Base-by-base conservation (phyloP, 2,888 invertebrate genomes). In the Tiliacea aurago region DNA sequence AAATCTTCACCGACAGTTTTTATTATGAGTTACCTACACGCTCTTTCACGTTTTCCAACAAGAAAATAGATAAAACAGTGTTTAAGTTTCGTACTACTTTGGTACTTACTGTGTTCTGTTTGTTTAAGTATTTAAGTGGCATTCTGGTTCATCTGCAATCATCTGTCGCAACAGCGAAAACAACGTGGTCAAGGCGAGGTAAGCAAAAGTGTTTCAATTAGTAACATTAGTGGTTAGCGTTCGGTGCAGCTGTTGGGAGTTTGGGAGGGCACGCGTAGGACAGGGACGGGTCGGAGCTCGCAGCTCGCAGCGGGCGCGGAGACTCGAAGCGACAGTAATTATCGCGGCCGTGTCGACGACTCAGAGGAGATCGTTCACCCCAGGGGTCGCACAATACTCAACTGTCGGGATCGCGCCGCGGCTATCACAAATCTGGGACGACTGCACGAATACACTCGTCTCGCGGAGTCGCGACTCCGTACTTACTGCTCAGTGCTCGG, bases 271-370 rank as follows among this genome's bases (percentile, higher is more conserved):
- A 84, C 81, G 81, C 84, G 82, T 89, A 89, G 87, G 89, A n/a
- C 90, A 92, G 93, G 91, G 91, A 91, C 92, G 90, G 81, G 81
- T 82, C 81, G 88, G 87, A 58, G 59, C 61, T 62, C 76, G 58
- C 62, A 58, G 51, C 66, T 49, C 59, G 70, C 62, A 41, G 51
- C 63, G 33, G 45, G 51, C 63, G 51, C 63, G 78, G 78, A 73
- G 68, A 78, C 79, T 85, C 80, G 88, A 88, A 90, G 94, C 94
- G 93, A 94, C 94, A 94, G 94, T 95, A 95, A 96, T 96, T 96
- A 96, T 95, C 95, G 93, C 90, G 90, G 89, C 87, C 90, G 94
- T 94, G 96, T 95, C 96, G 95, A 91, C 96, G 96, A 96, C 96
- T 95, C 93, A 91, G 86, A 90, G 90, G 91, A 91, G 96, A 95